Evolutionary conservation across 2,888 invertebrate genomes (phyloP).

Genomic region (Isoperla grammatica): DNA sequence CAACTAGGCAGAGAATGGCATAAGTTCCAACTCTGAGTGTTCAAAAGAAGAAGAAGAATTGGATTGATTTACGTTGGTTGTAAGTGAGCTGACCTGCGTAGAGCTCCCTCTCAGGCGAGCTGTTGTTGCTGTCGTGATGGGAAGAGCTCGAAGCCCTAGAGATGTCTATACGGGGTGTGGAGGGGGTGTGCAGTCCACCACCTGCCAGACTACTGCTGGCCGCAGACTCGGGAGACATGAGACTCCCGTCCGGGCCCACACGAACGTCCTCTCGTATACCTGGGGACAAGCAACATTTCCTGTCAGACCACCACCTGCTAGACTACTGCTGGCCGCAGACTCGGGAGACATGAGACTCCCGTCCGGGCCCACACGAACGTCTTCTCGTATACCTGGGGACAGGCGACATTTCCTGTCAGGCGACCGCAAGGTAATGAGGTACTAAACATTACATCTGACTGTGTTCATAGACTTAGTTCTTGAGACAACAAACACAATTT

Average conservation of each 20-base stretch:
- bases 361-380: slow-evolving; percentile 36
- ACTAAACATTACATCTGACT: too few species aligned
- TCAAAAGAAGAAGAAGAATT: too few species aligned
- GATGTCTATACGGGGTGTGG: slow-evolving; percentile 81
- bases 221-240: slow-evolving; percentile 32
- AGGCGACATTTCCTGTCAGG: too few species aligned
- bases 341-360: slow-evolving; percentile 34
- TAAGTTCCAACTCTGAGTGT: too few species aligned
- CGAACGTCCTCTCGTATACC: slow-evolving; percentile 29
- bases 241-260: slow-evolving; percentile 37
- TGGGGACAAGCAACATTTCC: not conserved
- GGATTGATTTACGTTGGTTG: too few species aligned
- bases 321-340: slow-evolving; percentile 37
- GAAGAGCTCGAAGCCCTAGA: slow-evolving; percentile 84
- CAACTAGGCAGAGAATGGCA: too few species aligned
- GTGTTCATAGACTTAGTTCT: too few species aligned
- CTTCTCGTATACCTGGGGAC: slow-evolving; percentile 14
- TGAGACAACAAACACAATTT: too few species aligned
- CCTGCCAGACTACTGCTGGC: slow-evolving; percentile 39
- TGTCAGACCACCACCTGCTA: too few species aligned
- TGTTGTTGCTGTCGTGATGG: slow-evolving; percentile 70
- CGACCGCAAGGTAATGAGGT: too few species aligned
- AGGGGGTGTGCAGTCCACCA: slow-evolving; percentile 54
- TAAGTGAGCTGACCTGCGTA: too few species aligned
- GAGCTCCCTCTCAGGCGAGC: slow-evolving; percentile 78